Evolutionary conservation across 2,797 vertebrate genomes (phyloP).

Genomic region (Cynodonichthys magdalenae): DNA sequence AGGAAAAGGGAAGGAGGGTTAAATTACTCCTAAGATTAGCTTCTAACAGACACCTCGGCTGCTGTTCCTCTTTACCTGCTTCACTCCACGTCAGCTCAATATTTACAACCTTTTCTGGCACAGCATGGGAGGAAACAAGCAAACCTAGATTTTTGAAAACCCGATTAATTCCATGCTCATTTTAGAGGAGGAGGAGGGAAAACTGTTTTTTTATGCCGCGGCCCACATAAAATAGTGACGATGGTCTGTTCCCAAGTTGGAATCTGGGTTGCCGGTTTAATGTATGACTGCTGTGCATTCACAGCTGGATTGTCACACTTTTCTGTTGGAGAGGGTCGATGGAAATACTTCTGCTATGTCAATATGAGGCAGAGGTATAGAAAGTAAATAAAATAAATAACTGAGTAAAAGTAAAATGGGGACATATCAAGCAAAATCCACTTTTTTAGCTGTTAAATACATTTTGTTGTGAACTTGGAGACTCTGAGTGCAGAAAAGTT

Average conservation of each 20-base stretch:
- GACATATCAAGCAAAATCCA: no score
- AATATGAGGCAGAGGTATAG: background rate
- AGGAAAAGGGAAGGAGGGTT: conserved; percentile 17
- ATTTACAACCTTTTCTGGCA: conserved; percentile 62
- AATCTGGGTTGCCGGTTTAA: conserved; percentile 45
- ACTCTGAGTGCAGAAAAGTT: no score
- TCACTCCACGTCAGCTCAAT: conserved; percentile 44
- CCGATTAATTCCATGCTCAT: conserved; percentile 61
- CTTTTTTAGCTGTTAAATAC: no score
- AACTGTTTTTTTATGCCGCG: conserved; percentile 52
- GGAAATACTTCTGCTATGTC: conserved; percentile 8
- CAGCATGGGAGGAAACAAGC: conserved; percentile 49
- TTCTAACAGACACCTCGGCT: conserved; percentile 48
- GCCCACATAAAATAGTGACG: conserved; percentile 40
- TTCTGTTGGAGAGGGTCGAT: conserved; percentile 23
- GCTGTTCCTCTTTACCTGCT: conserved; percentile 25
- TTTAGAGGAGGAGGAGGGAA: conserved; percentile 17
- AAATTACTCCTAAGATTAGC: conserved; percentile 51
- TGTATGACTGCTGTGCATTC: conserved; percentile 20
- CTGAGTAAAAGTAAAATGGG: no score
- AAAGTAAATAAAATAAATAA: no score
- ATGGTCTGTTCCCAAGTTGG: conserved; percentile 43
- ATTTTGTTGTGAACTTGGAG: no score
- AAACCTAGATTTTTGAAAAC: conserved; percentile 54
- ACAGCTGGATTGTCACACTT: conserved; percentile 35